Base-by-base conservation (phyloP, 1,140 invertebrate genomes). In the Conus ventricosus region DNA sequence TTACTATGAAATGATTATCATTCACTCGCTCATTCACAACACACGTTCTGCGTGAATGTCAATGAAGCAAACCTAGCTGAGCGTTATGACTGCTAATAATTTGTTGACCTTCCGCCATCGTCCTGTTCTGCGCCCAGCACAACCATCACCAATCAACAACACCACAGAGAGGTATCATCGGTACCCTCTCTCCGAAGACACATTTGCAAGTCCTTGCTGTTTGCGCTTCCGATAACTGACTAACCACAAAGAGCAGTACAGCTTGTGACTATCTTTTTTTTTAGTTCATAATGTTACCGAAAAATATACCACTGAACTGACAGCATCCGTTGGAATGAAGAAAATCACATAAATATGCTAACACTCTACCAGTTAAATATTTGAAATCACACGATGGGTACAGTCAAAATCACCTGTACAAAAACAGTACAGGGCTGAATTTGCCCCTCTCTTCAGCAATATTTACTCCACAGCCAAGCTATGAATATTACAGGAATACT, bases 361-460 rank as follows among this genome's bases (percentile, higher is more conserved):
- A n/a, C 67, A 71, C 11, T 23, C 67, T 71, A 71, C 67, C 67
- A 71, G 67, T 71, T 71, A 71, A 71, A 71, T 71, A 71, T 71
- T 71, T 71, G 11, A 63, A 13, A 71, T 71, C 67, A 71, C 67
- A 71, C 67, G 20, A 71, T 71, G 20, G 57, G 57, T 60, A 60
- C 67, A 71, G 67, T 23, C 23, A 6, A 71, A 17, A 6, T 71
- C 20, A 7, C 23, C 67, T 71, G 67, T 71, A 23, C 67, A 71
- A 71, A 20, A 71, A 71, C 6, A 20, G 67, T n/a, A 71, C 67
- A 71, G 67, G 57, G 57, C 8, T 60, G 57, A 15, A 2, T 60
- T 71, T 4, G 4, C 20, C 20, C 23, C 67, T 71, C 17, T 63
- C 20, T 71, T 71, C 67, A 20, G 11, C 67, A 10, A 20, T 71